Percentiles rank a stretch among this genome's conserved stretches.
phyloP scores from a whole-genome alignment of 1,140 invertebrate species.

The Pinna nobilis region DNA sequence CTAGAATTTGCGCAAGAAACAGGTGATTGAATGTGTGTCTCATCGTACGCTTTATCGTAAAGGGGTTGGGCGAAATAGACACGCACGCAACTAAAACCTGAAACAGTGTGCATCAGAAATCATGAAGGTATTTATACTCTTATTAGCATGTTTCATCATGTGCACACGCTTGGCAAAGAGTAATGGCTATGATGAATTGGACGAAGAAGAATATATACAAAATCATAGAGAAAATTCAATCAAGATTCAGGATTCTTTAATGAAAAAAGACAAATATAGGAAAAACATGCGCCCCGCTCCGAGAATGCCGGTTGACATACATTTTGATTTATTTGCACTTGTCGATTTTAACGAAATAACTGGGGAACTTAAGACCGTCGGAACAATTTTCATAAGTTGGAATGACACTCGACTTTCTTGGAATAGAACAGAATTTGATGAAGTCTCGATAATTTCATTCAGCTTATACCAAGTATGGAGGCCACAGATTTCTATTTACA shows the following conservation, averaged over 20 bases:
- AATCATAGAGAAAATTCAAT: too few species aligned
- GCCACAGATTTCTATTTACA: conserved; percentile 3
- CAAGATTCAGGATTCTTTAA: not conserved
- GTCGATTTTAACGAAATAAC: not conserved
- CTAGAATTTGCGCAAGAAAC: too few species aligned
- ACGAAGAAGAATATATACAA: too few species aligned
- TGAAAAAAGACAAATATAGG: conserved; percentile 10
- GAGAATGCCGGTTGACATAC: not conserved
- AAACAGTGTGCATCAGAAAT: too few species aligned
- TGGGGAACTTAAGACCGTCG: not conserved
- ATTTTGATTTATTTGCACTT: conserved; percentile 9
- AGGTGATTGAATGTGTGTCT: too few species aligned
- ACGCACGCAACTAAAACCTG: too few species aligned
- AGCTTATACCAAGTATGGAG: conserved; percentile 2
- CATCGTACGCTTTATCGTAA: too few species aligned
- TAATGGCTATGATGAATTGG: too few species aligned
- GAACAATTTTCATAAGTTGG: not conserved
- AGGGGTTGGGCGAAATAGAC: too few species aligned
- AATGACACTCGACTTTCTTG: not conserved
- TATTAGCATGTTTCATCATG: too few species aligned
- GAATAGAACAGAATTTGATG: not conserved
- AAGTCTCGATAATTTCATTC: not conserved
- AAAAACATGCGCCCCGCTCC: not conserved
- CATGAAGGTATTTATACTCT: too few species aligned
- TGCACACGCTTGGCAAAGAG: too few species aligned